phyloP scores from a whole-genome alignment of 2,888 invertebrate species.

The Aphelenchoides bicaudatus region DNA sequence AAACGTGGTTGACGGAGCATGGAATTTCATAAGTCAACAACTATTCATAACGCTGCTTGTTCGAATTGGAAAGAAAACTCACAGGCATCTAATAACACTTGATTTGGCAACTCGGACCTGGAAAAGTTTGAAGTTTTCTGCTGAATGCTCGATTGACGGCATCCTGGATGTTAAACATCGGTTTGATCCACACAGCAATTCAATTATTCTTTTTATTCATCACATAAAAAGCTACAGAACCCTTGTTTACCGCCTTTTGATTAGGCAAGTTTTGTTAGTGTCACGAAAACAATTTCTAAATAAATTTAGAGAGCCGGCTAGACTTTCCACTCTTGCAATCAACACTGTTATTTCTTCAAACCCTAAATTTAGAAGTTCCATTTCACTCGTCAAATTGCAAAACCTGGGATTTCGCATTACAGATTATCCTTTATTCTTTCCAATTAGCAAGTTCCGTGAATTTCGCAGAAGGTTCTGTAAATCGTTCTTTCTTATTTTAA shows the following conservation, averaged over 20 bases:
- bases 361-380: no score
- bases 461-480: no score
- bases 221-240: neutral
- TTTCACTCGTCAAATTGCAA: no score
- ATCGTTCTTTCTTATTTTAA: no score
- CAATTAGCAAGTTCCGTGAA: no score
- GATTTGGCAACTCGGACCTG: neutral
- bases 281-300: no score
- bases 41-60: neutral
- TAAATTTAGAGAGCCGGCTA: no score
- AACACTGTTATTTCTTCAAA: no score
- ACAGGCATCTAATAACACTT: neutral
- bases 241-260: neutral
- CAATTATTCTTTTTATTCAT: neutral
- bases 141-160: neutral
- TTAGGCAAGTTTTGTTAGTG: no score
- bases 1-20: constrained; percentile 6
- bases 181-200: neutral
- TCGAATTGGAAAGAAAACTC: neutral
- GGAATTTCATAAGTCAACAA: neutral
- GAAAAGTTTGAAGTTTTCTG: neutral
- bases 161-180: constrained; percentile 6
- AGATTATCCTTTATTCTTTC: no score
- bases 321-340: no score
- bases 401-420: no score